Base-by-base conservation (phyloP, 2,113 vertebrate species). In the Callorhinus ursinus region DNA sequence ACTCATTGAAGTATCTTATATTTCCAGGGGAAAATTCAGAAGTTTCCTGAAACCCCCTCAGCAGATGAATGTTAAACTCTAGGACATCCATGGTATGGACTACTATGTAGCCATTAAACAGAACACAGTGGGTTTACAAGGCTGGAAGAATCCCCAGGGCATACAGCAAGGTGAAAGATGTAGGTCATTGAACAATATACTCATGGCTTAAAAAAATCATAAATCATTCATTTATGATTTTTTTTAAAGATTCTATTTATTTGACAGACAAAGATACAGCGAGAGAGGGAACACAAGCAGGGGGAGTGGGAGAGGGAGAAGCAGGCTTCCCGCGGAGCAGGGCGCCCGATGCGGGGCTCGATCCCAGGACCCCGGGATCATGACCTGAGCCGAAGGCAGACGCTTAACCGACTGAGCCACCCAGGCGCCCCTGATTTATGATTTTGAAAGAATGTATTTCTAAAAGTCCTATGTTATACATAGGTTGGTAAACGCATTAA, bases 361-460 rank as follows among this genome's bases (percentile, higher is more conserved):
- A 65, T 65, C 13, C 63, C 63, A 65, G 28, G 63, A 65, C 63
- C 63, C 28, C 5, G 28, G 28, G 28, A 14, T 63, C 26, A 63
- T 5, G 24, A 26, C 51, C 51, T 53, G 51, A 53, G 51, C 61
- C 16, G 6, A 55, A 55, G 16, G 53, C 53, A 55, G 53, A 55
- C 16, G 5, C 53, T 18, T 55, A 55, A 19, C 63, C 12, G 13
- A 31, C 26, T 65, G 63, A 65, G 63, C 63, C 28, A 65, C 63
- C 63, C 63, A 31, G 13, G 63, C 28, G 14, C 31, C 13, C 28
- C 63, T 16, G 72, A 28, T 7, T 46, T 46, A 76, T 2, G 31
- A 91, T 26, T 69, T 51, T 87, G 18, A 93, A 95, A 93, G 84
- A 46, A 24, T 82, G 1, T 28, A 94, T 79, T 96, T 93, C 77